These are phyloP conservation scores for Sylvia atricapilla DNA, from an alignment of 2,113 vertebrate species.

Conservation along the genomic window DNA sequence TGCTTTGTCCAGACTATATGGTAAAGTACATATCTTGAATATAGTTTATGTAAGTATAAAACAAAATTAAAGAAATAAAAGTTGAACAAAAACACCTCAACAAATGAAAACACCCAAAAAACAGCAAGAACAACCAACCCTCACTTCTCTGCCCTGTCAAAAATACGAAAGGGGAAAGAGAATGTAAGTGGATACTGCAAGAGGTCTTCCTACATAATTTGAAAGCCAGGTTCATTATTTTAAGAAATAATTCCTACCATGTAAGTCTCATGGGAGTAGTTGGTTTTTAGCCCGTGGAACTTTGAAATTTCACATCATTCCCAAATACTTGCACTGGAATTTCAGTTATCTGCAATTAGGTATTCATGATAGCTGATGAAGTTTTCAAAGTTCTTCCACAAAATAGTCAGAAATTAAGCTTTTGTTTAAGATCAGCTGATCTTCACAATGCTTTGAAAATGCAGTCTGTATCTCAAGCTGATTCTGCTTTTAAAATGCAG, in stretches of 20 bases:
- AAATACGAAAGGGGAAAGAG: neutral
- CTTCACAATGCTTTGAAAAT: neutral
- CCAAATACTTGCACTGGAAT: neutral
- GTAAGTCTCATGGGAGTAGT: neutral
- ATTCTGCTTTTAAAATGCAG: neutral
- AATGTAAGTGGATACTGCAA: neutral
- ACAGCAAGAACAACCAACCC: too few species aligned
- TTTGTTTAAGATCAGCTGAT: neutral
- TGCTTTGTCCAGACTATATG: neutral
- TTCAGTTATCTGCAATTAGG: neutral
- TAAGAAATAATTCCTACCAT: neutral
- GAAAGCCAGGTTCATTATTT: neutral
- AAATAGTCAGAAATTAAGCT: neutral
- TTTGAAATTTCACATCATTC: neutral
- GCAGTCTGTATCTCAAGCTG: neutral
- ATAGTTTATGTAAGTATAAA: neutral
- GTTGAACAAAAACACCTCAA: neutral
- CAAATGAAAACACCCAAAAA: neutral
- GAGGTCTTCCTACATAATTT: neutral
- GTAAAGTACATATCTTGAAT: neutral
- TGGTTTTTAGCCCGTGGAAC: neutral
- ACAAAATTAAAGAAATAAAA: neutral
- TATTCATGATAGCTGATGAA: neutral
- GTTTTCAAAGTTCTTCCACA: neutral
- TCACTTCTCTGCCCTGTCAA: neutral